Conservation (phyloP, 1,140 invertebrate genomes). For the Metopolophium dirhodum region DNA sequence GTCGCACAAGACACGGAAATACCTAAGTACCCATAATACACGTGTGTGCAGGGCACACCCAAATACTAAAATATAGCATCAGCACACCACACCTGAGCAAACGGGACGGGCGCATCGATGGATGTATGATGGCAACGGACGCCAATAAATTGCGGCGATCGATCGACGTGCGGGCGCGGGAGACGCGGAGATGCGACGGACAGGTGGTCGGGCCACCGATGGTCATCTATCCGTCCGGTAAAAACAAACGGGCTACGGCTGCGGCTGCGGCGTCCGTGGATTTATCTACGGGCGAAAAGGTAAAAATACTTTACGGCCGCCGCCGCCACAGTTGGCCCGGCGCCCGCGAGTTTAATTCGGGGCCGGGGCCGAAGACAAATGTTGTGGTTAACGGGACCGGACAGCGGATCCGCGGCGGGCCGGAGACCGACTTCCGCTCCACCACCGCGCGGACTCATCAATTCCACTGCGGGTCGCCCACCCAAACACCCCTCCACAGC, state of each 20-base stretch:
- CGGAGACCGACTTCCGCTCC: not conserved
- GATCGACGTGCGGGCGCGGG: not conserved
- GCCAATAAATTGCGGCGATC: not conserved
- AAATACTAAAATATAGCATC: too few relatives aligned
- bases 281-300: slow-evolving; percentile 35
- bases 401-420: slow-evolving; percentile 21
- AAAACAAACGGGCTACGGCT: not conserved
- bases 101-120: not conserved
- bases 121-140: not conserved
- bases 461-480: not conserved
- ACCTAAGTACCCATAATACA: too few relatives aligned
- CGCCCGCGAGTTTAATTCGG: slow-evolving; percentile 32
- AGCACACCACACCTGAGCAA: not conserved
- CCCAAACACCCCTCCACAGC: too few relatives aligned
- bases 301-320: not conserved
- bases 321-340: not conserved
- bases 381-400: slow-evolving; percentile 54
- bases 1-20: too few relatives aligned
- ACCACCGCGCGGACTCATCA: slow-evolving; percentile 26
- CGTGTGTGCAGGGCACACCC: too few relatives aligned
- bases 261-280: not conserved
- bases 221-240: not conserved
- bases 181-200: not conserved
- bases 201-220: not conserved
- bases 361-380: slow-evolving; percentile 34